Evolutionary conservation across 2,797 vertebrate genomes (phyloP).

Genomic region (Lagorchestes hirsutus): DNA sequence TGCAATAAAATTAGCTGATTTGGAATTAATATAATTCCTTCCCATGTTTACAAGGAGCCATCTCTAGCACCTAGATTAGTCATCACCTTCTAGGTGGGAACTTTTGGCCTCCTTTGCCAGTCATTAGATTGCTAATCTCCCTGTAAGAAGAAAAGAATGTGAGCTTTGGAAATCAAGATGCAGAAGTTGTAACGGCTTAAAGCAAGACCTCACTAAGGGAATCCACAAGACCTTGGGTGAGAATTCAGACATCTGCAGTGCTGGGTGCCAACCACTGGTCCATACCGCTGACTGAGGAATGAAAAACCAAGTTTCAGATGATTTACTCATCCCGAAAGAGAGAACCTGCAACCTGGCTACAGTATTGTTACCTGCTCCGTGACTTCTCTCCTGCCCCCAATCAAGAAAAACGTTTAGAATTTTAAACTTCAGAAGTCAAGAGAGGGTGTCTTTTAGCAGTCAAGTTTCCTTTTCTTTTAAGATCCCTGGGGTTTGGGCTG

Average conservation of each 20-base stretch:
- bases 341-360: not conserved
- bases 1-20: not conserved
- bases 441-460: not conserved
- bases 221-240: not conserved
- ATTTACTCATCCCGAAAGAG: not conserved
- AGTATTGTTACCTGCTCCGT: not conserved
- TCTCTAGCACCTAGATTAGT: conserved; percentile 25
- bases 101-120: conserved; percentile 20
- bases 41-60: not conserved
- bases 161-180: not conserved
- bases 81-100: not conserved
- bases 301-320: not conserved
- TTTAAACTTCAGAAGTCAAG: not conserved
- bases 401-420: not conserved
- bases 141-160: conserved; percentile 22
- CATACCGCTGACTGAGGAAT: not conserved
- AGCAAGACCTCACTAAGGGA: not conserved
- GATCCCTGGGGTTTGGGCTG: not conserved
- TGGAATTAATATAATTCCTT: not conserved
- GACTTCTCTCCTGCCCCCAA: not conserved
- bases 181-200: conserved; percentile 23
- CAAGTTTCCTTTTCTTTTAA: not conserved
- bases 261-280: not conserved
- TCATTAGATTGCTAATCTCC: conserved; percentile 52
- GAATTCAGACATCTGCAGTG: not conserved